phyloP scores from a whole-genome alignment of 2,113 vertebrate genomes.

The Poeciliopsis retropinna region DNA sequence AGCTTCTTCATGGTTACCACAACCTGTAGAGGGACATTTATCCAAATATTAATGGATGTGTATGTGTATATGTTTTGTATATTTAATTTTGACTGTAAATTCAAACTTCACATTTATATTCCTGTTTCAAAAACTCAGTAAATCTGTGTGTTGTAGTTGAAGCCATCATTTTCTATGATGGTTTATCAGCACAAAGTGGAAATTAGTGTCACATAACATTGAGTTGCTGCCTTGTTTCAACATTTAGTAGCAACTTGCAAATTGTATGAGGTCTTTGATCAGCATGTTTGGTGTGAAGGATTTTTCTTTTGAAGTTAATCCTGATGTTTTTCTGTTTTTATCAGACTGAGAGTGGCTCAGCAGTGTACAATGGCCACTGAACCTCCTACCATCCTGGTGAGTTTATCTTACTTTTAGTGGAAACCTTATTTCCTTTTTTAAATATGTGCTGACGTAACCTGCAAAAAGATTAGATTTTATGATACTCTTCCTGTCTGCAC shows the following conservation, averaged over 20 bases:
- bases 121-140: no score
- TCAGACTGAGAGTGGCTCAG: conserved; percentile 36
- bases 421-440: not conserved
- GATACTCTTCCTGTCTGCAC: not conserved
- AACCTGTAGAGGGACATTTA: no score
- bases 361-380: conserved; percentile 61
- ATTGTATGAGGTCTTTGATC: not conserved
- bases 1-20: no score
- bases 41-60: no score
- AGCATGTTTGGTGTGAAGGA: not conserved
- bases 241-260: not conserved
- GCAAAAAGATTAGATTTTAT: not conserved
- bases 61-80: no score
- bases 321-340: conserved; percentile 1
- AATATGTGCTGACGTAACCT: not conserved
- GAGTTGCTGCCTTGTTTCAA: not conserved
- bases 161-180: no score
- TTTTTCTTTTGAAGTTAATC: not conserved
- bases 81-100: no score
- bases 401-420: not conserved
- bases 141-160: no score
- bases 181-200: no score
- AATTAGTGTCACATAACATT: not conserved
- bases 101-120: no score
- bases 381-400: conserved; percentile 59